phyloP scores from a whole-genome alignment of 2,113 vertebrate genomes.

The Proterorhinus semilunaris region DNA sequence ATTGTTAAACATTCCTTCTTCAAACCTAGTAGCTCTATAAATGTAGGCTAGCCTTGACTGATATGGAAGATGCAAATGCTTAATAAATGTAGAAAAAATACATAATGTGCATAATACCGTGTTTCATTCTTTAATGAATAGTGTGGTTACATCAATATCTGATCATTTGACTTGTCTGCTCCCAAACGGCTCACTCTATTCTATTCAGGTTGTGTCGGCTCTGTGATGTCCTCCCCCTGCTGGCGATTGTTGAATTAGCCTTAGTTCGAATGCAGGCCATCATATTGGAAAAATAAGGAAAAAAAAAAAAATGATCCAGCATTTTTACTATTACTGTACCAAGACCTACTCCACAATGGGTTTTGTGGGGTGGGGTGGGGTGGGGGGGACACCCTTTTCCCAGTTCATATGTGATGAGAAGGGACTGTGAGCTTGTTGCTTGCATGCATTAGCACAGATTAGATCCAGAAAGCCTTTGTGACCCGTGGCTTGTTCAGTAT shows the following conservation, averaged over 20 bases:
- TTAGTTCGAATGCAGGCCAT: no score
- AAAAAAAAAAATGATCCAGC: neutral
- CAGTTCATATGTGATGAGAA: constrained; percentile 16
- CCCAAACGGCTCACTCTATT: no score
- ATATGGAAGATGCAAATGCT: neutral
- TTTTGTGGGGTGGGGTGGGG: neutral
- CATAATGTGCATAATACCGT: no score
- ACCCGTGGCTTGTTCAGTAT: neutral
- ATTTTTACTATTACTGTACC: neutral
- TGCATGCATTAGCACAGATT: constrained; percentile 23
- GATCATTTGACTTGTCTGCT: no score
- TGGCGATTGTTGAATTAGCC: neutral
- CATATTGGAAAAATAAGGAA: neutral
- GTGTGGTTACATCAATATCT: no score
- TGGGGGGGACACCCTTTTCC: neutral
- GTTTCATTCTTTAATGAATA: no score
- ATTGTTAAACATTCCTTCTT: neutral
- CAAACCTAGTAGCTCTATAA: neutral
- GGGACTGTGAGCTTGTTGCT: constrained; percentile 55
- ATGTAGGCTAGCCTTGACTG: neutral
- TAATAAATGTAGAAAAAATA: neutral
- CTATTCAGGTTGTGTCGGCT: no score
- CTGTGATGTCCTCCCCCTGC: neutral
- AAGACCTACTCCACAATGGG: neutral
- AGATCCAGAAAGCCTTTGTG: constrained; percentile 6